Evolutionary conservation across 2,113 vertebrate genomes (phyloP), one percentile per base, ranked within the genome.

Genomic region (Romanogobio albipinnatus): DNA sequence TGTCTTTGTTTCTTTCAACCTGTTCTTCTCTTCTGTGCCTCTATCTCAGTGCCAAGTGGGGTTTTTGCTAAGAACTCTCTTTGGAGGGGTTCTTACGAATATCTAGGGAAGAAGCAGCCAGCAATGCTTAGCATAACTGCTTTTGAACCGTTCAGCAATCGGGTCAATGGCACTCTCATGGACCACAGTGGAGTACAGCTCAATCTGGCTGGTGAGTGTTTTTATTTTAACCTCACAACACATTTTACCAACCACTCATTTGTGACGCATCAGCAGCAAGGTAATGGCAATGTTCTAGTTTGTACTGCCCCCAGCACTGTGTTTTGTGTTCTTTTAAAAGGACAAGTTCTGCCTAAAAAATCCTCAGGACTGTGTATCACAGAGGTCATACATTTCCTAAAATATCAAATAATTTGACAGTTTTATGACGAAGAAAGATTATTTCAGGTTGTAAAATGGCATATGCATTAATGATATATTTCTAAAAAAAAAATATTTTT

Each of bases 11-110:
- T n/a, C 2, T 22, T 5, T 76, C 9, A 4, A 2, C 70, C 6
- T 58, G 22, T 33, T 33, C 8, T 22, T 58, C 10, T 47, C n/a
- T 58, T 85, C 64, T 71, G 14, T 56, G 29, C 47, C 39, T 71
- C 45, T 74, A 39, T 61, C 56, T 36, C 80, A 99, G 98, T 99
- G 86, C 98, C 98, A 15, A 94, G 93, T 8, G 97, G 97, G 6
- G 97, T 99, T 8, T 99, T 99, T 83, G 96, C 97, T 1, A 97
- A 96, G 92, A 98, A 98, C 86, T 98, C 97, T 82, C 95, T 99
- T 1, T 99, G 98, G 98, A 97, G 97, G 90, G 98, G 98, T 70
- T 98, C 98, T 61, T 99, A 99, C 0, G 98, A 99, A 88, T 99
- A 99, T 92, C 88, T 98, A 89, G 98, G 97, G 33, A 98, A 98